phyloP scores from a whole-genome alignment of 2,888 invertebrate species.

The Acleris sparsana region DNA sequence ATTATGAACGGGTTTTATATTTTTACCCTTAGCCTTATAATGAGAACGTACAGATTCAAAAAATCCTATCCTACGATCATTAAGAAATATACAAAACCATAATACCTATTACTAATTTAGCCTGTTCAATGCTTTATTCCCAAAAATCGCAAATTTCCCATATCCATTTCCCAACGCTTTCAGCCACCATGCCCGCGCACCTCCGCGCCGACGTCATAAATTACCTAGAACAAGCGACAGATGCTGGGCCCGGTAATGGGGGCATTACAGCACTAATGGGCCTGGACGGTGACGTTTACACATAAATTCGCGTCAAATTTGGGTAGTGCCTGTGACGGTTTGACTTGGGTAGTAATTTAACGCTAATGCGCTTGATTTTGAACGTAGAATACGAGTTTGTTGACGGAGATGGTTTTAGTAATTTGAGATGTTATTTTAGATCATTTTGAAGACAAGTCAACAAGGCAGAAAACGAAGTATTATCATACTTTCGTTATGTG shows the following conservation, averaged over 20 bases:
- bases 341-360: constrained; percentile 14
- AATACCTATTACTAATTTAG: not conserved
- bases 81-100: not conserved
- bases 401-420: not conserved
- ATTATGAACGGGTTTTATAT: no score
- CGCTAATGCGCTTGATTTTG: constrained; percentile 2
- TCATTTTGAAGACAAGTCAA: no score
- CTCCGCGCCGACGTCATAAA: constrained; percentile 76
- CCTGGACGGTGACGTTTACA: constrained; percentile 75
- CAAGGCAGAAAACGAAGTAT: no score
- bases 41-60: no score
- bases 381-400: not conserved
- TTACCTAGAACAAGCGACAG: constrained; percentile 83
- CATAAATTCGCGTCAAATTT: constrained; percentile 81
- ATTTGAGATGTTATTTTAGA: no score
- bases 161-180: constrained; percentile 45
- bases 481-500: no score
- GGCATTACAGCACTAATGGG: constrained; percentile 81
- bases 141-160: constrained; percentile 7
- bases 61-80: no score
- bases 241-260: constrained; percentile 77
- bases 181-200: constrained; percentile 52
- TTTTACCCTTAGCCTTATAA: no score
- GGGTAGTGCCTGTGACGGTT: constrained; percentile 48
- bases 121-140: no score